A percentile compares a stretch with the other conserved stretches of the same genome.
These are phyloP conservation scores for Plemyria rubiginata DNA, from an alignment of 2,888 invertebrate genomes.

Conservation along the genomic window DNA sequence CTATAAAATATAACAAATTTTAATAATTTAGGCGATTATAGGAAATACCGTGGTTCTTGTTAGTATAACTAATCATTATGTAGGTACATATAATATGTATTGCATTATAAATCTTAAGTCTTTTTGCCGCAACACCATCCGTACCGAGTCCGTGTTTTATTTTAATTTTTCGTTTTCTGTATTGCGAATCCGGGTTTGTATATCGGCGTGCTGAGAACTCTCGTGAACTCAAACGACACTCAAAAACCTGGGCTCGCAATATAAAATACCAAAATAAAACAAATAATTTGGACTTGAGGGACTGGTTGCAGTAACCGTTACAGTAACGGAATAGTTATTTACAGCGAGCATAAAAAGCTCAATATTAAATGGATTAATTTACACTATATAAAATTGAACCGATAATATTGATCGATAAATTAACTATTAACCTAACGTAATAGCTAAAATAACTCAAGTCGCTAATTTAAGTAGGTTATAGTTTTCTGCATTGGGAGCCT, in stretches of 20 bases:
- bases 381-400: constrained; percentile 38
- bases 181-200: too few species aligned
- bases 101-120: constrained; percentile 31
- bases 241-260: too few species aligned
- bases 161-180: too few species aligned
- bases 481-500: too few species aligned
- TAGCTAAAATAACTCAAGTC: constrained; percentile 50
- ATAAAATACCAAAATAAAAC: too few species aligned
- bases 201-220: too few species aligned
- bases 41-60: constrained; percentile 39
- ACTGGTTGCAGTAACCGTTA: constrained; percentile 16
- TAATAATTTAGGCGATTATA: constrained; percentile 45
- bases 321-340: constrained; percentile 25
- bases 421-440: constrained; percentile 61
- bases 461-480: too few species aligned
- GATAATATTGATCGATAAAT: constrained; percentile 47
- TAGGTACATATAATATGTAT: constrained; percentile 24
- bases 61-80: constrained; percentile 25
- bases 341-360: constrained; percentile 32
- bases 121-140: constrained; percentile 27
- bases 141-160: too few species aligned
- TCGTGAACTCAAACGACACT: too few species aligned
- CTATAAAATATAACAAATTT: constrained; percentile 44
- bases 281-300: too few species aligned
- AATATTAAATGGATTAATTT: constrained; percentile 34